Evolutionary conservation across 2,888 invertebrate genomes (phyloP).

Genomic region (Selenia dentaria): DNA sequence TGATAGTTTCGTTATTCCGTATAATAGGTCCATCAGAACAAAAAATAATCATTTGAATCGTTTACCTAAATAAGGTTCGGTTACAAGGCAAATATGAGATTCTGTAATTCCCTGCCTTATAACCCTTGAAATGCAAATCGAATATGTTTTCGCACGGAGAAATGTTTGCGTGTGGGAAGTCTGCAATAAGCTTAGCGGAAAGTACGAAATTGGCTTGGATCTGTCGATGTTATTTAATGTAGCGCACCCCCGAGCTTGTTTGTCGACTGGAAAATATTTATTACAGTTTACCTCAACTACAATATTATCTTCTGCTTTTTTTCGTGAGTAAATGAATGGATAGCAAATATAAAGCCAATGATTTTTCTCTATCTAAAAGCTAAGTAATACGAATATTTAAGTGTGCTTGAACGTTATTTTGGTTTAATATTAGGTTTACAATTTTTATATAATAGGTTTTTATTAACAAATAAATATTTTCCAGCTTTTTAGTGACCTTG

Average conservation of each 20-base stretch:
- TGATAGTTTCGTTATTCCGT: too few species aligned
- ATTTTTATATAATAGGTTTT: too few species aligned
- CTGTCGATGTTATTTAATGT: constrained; percentile 80
- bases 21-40: neutral
- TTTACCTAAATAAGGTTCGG: constrained; percentile 40
- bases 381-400: too few species aligned
- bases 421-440: too few species aligned
- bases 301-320: too few species aligned
- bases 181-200: constrained; percentile 74
- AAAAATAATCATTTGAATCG: constrained; percentile 35
- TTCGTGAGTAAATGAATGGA: constrained; percentile 19
- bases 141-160: constrained; percentile 68
- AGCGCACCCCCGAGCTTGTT: constrained; percentile 66
- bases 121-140: constrained; percentile 70
- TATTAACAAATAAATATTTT: too few species aligned
- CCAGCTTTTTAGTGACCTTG: too few species aligned
- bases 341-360: too few species aligned
- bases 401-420: too few species aligned
- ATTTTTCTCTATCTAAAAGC: too few species aligned
- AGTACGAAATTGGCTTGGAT: constrained; percentile 76
- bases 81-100: constrained; percentile 34
- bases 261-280: constrained; percentile 75
- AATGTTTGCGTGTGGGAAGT: constrained; percentile 69
- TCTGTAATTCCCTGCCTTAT: constrained; percentile 54
- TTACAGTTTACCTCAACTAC: constrained; percentile 60